These are phyloP conservation scores for Eidolon dupreanum DNA, from an alignment of 2,797 vertebrate species.

Conservation along the genomic window DNA sequence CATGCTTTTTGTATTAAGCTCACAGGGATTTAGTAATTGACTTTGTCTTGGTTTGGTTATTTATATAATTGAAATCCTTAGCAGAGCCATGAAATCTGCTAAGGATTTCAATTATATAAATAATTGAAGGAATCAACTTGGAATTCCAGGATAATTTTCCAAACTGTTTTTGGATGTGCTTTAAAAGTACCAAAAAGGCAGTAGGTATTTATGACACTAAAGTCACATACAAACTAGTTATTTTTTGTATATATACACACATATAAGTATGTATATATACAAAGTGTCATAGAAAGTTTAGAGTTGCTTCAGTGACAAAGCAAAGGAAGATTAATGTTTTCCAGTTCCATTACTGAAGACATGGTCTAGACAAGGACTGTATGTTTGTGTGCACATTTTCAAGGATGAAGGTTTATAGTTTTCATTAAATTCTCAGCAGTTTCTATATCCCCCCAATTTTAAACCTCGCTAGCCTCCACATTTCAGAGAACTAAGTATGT, in stretches of 20 bases:
- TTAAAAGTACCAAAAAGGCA: constrained; percentile 4
- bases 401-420: not conserved
- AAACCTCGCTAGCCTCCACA: not conserved
- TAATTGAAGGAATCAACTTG: not conserved
- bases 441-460: not conserved
- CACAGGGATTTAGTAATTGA: not conserved
- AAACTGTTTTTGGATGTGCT: constrained; percentile 19
- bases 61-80: constrained; percentile 34
- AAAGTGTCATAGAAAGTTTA: not conserved
- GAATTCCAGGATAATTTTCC: not conserved
- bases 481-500: not conserved
- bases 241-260: not conserved
- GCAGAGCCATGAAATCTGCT: not conserved
- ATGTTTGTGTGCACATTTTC: not conserved
- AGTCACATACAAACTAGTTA: not conserved
- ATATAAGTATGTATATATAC: not conserved
- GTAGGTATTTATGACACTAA: not conserved
- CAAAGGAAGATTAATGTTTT: constrained; percentile 38
- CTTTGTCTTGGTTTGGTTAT: constrained; percentile 32
- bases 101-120: not conserved
- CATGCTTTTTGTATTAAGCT: not conserved
- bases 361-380: not conserved
- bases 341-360: not conserved
- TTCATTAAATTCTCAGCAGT: not conserved
- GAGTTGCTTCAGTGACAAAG: not conserved